These are phyloP conservation scores for Oedothorax gibbosus DNA, from an alignment of 1,140 invertebrate genomes.

Conservation along the genomic window DNA sequence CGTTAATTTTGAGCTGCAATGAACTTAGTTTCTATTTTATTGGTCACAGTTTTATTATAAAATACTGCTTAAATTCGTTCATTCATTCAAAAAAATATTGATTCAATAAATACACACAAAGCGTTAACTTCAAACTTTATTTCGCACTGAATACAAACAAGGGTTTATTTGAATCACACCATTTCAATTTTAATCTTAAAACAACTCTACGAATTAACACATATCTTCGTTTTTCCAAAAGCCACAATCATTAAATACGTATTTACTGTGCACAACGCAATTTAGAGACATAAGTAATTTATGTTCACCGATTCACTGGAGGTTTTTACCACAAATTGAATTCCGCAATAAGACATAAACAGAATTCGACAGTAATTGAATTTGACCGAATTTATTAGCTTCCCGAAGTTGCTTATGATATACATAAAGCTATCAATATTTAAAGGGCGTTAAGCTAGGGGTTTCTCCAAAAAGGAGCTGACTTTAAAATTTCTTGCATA, in stretches of 20 bases:
- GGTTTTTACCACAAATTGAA: conserved; percentile 57
- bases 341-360: conserved; percentile 57
- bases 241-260: conserved; percentile 41
- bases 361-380: conserved; percentile 61
- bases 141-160: too few relatives aligned
- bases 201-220: neutral
- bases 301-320: conserved; percentile 3
- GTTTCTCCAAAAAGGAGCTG: neutral
- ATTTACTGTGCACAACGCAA: conserved; percentile 39
- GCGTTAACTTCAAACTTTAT: too few relatives aligned
- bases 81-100: too few relatives aligned
- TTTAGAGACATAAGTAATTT: conserved; percentile 42
- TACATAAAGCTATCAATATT: conserved; percentile 28
- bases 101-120: too few relatives aligned
- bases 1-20: too few relatives aligned
- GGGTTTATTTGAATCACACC: too few relatives aligned
- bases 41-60: too few relatives aligned
- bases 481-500: conserved; percentile 40
- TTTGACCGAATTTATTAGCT: conserved; percentile 59
- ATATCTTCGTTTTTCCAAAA: conserved; percentile 31
- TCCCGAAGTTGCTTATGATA: conserved; percentile 24
- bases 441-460: neutral
- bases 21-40: too few relatives aligned
- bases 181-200: too few relatives aligned
- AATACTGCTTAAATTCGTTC: too few relatives aligned